phyloP scores from a whole-genome alignment of 1,140 invertebrate species.

The Antheraea mylitta region DNA sequence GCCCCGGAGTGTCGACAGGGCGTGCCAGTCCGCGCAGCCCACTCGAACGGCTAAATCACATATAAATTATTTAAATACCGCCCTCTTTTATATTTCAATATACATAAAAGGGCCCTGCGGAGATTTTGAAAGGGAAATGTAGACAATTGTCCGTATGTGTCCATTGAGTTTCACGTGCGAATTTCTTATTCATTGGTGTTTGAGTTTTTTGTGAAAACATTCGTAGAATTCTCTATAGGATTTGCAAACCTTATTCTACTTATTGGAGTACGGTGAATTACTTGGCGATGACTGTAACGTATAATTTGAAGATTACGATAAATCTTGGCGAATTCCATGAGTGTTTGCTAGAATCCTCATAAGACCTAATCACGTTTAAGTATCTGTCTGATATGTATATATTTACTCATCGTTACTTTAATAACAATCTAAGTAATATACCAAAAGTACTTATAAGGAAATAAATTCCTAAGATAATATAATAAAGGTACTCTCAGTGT shows the following conservation, averaged over 20 bases:
- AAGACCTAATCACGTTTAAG: too few relatives aligned
- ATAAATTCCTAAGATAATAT: too few relatives aligned
- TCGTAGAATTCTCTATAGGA: not conserved
- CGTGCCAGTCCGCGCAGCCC: not conserved
- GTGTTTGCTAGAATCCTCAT: too few relatives aligned
- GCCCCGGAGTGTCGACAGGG: not conserved
- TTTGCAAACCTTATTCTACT: too few relatives aligned
- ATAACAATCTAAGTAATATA: too few relatives aligned
- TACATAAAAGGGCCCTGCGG: not conserved
- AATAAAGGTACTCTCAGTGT: too few relatives aligned
- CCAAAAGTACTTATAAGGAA: too few relatives aligned
- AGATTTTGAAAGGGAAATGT: not conserved
- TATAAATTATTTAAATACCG: conserved; percentile 5
- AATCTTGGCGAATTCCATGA: too few relatives aligned
- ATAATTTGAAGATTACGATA: too few relatives aligned
- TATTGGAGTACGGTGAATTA: too few relatives aligned
- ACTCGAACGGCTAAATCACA: not conserved
- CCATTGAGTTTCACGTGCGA: not conserved
- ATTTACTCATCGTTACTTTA: not conserved
- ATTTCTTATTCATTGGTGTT: not conserved
- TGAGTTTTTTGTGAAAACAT: not conserved
- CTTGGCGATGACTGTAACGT: too few relatives aligned
- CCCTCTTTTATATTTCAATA: conserved; percentile 1
- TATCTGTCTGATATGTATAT: too few relatives aligned
- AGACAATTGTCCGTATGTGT: not conserved